Evolutionary conservation across 2,888 invertebrate species (phyloP).

Genomic region (Xestia ashworthii): DNA sequence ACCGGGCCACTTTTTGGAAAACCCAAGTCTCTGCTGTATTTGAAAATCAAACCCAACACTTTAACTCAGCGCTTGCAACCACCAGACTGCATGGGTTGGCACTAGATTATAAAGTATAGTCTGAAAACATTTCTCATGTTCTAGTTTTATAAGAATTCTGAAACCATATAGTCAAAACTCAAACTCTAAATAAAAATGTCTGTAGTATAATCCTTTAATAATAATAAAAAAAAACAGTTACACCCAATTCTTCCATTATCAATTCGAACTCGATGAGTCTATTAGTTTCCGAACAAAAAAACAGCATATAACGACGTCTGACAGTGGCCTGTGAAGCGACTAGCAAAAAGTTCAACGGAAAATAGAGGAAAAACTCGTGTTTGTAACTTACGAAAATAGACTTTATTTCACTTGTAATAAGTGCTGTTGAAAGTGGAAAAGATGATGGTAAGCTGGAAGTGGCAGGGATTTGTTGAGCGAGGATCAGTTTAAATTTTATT

Average conservation of each 20-base stretch:
- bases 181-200: not conserved
- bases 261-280: slow-evolving; percentile 20
- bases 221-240: not conserved
- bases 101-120: not conserved
- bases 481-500: not conserved
- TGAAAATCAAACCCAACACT: not conserved
- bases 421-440: not conserved
- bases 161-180: not conserved
- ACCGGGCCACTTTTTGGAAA: no score
- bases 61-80: no score
- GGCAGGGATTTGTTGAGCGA: slow-evolving; percentile 11
- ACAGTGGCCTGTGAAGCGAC: slow-evolving; percentile 44
- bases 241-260: slow-evolving; percentile 15
- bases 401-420: slow-evolving; percentile 43
- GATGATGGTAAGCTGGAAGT: slow-evolving; percentile 28
- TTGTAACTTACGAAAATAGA: slow-evolving; percentile 35
- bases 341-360: slow-evolving; percentile 25
- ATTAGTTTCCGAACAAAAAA: slow-evolving; percentile 32
- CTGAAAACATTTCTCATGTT: not conserved
- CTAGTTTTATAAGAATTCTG: not conserved
- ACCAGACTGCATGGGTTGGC: not conserved
- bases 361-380: slow-evolving; percentile 7
- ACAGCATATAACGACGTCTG: slow-evolving; percentile 22
- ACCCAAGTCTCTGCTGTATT: not conserved
- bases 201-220: no score